A percentile compares a stretch with the other conserved stretches of the same genome.
phyloP scores from a whole-genome alignment of 2,113 vertebrate genomes.

The Melanostigma gelatinosum region DNA sequence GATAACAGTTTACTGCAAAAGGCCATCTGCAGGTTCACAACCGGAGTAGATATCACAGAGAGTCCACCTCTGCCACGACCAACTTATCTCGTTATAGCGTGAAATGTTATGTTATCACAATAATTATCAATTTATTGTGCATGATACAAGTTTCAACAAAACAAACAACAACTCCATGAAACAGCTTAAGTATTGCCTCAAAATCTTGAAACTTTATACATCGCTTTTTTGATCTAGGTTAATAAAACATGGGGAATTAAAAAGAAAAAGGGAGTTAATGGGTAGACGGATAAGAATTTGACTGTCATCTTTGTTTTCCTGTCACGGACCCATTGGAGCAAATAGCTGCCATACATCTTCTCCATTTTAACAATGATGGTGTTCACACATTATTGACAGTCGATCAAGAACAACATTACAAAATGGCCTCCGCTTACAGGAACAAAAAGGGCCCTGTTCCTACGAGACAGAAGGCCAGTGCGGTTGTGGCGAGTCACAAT shows the following conservation, averaged over 20 bases:
- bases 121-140: too few relatives aligned
- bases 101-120: too few relatives aligned
- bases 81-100: background rate
- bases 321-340: constrained; percentile 4
- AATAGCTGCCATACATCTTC: constrained; percentile 18
- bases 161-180: background rate
- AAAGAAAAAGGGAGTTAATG: constrained; percentile 3
- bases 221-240: background rate
- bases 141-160: background rate
- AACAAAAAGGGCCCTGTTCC: constrained; percentile 35
- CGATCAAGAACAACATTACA: constrained; percentile 33
- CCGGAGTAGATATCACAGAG: background rate
- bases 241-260: background rate
- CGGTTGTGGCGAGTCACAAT: constrained; percentile 17
- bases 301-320: constrained; percentile 2
- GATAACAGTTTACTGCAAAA: too few relatives aligned
- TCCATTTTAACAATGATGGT: constrained; percentile 21
- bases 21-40: too few relatives aligned
- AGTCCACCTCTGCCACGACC: background rate
- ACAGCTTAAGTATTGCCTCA: background rate
- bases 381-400: constrained; percentile 18
- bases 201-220: too few relatives aligned
- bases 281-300: background rate
- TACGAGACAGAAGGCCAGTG: constrained; percentile 13
- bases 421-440: constrained; percentile 36